Percentiles rank a stretch among this genome's conserved stretches.
These are phyloP conservation scores for Bujurquina vittata DNA, from an alignment of 2,113 vertebrate species.

Conservation along the genomic window DNA sequence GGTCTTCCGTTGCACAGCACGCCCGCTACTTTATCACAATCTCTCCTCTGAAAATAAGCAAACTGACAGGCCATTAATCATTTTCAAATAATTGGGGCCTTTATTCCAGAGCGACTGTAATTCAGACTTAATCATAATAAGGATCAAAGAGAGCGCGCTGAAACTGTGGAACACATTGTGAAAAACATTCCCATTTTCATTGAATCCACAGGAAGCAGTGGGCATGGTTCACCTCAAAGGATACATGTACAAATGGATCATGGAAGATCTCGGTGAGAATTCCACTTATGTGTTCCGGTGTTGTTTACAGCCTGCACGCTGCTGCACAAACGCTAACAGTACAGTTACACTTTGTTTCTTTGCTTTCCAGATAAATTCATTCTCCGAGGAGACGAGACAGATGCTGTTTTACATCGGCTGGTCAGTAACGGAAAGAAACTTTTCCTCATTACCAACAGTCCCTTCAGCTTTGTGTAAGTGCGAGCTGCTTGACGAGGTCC, in stretches of 20 bases:
- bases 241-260: constrained; percentile 89
- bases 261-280: constrained; percentile 84
- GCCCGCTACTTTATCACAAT: neutral
- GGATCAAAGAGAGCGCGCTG: neutral
- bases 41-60: constrained; percentile 5
- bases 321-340: neutral
- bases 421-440: constrained; percentile 83
- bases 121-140: neutral
- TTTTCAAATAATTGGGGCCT: neutral
- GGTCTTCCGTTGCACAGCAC: constrained; percentile 17
- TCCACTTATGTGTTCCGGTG: neutral
- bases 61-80: neutral
- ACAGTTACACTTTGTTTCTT: neutral
- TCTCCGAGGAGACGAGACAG: constrained; percentile 83
- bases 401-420: constrained; percentile 83
- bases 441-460: constrained; percentile 90
- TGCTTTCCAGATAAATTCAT: constrained; percentile 83
- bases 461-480: constrained; percentile 89
- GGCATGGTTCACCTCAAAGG: constrained; percentile 88
- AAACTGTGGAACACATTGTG: neutral
- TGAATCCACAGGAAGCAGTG: constrained; percentile 82
- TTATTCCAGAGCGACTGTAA: neutral
- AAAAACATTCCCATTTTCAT: neutral
- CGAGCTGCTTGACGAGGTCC: neutral
- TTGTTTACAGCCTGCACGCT: neutral